These are phyloP conservation scores for Echiichthys vipera DNA, from an alignment of 2,797 vertebrate species.

Conservation along the genomic window DNA sequence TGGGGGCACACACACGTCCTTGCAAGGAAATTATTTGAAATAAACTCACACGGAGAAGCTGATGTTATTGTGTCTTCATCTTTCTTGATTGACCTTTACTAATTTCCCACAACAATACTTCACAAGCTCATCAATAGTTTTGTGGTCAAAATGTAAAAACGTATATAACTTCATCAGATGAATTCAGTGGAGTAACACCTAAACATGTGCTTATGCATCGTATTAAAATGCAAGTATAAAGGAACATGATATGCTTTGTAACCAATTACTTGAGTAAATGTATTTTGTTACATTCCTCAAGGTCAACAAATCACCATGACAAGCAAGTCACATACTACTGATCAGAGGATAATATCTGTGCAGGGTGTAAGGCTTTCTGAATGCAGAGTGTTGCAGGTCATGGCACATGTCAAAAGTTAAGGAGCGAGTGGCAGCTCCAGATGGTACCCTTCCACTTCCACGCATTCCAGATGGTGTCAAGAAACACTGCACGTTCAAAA, in stretches of 20 bases:
- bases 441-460: slow-evolving; percentile 65
- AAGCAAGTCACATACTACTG: slow-evolving; percentile 34
- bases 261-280: background rate
- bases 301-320: slow-evolving; percentile 57
- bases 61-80: too few species aligned
- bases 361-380: slow-evolving; percentile 50
- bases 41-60: too few species aligned
- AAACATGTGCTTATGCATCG: too few species aligned
- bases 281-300: too few species aligned
- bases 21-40: too few species aligned
- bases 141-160: background rate
- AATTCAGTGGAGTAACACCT: background rate
- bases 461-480: slow-evolving; percentile 42
- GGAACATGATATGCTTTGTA: background rate
- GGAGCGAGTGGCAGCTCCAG: slow-evolving; percentile 50
- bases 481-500: slow-evolving; percentile 18
- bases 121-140: too few species aligned
- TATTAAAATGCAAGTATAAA: background rate
- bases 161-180: too few species aligned
- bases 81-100: too few species aligned
- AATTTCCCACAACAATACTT: too few species aligned
- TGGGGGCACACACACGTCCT: too few species aligned
- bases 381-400: slow-evolving; percentile 57
- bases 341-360: slow-evolving; percentile 26
- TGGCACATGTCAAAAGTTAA: slow-evolving; percentile 52